Conservation (phyloP, 53 echinoderm and acorn worm species). For the Luidia sarsii region DNA sequence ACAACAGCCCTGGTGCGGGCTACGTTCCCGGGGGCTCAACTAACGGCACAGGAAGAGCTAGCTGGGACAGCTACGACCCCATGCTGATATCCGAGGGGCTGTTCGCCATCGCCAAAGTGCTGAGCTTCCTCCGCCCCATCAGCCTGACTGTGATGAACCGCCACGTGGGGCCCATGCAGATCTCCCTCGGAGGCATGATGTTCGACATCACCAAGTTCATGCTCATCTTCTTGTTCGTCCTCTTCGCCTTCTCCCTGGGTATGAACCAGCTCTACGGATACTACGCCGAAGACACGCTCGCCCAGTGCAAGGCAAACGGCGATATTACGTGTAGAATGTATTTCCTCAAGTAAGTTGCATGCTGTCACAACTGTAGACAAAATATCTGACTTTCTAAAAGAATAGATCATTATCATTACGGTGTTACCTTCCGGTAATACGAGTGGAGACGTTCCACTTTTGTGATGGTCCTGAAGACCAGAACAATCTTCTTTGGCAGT, state of each 20-base stretch:
- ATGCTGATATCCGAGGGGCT: slow-evolving; percentile 90
- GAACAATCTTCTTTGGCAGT: neutral
- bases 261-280: slow-evolving; percentile 98
- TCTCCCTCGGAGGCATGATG: slow-evolving; percentile 98
- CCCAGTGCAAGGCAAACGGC: slow-evolving; percentile 45
- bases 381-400: no score
- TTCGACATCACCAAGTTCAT: slow-evolving; percentile 98
- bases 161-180: slow-evolving; percentile 99
- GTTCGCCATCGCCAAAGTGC: slow-evolving; percentile 94
- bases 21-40: neutral
- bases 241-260: slow-evolving; percentile 98
- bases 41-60: slow-evolving; percentile 27
- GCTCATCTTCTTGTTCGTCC: slow-evolving; percentile 94
- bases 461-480: no score
- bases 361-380: no score
- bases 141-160: slow-evolving; percentile 95
- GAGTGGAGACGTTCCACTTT: no score
- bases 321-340: slow-evolving; percentile 71
- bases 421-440: no score
- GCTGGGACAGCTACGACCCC: slow-evolving; percentile 75
- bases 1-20: neutral
- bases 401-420: no score
- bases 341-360: slow-evolving; percentile 91
- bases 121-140: slow-evolving; percentile 93
- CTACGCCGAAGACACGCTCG: slow-evolving; percentile 64